A percentile compares a stretch with the other conserved stretches of the same genome.
These are phyloP conservation scores for Dendrolimus punctatus DNA, from an alignment of 1,140 invertebrate species.

Conservation along the genomic window DNA sequence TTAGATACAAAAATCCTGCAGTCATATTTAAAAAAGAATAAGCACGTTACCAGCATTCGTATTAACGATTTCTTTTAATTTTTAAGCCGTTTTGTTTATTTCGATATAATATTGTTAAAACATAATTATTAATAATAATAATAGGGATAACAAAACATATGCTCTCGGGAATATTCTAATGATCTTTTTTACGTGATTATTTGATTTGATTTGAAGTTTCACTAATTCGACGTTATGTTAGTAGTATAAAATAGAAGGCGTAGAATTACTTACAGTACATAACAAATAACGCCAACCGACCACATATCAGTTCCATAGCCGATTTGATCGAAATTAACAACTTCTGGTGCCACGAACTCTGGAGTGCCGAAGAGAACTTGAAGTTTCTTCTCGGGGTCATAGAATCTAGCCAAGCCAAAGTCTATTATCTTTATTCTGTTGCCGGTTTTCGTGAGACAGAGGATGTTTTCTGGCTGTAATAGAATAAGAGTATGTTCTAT, in stretches of 20 bases:
- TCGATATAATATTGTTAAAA: no score
- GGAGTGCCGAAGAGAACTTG: conserved; percentile 97
- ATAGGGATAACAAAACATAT: no score
- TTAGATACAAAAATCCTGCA: no score
- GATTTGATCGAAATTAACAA: conserved; percentile 98
- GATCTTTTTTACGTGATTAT: no score
- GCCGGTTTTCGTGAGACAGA: conserved; percentile 94
- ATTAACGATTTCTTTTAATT: no score
- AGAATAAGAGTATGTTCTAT: conserved; percentile 4
- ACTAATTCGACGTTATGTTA: no score
- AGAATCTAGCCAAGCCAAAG: conserved; percentile 95
- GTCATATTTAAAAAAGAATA: no score
- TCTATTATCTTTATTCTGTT: conserved; percentile 99
- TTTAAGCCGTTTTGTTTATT: no score
- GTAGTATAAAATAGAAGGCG: background rate
- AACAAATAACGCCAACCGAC: conserved; percentile 97
- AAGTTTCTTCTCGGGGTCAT: conserved; percentile 92
- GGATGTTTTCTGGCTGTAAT: conserved; percentile 95
- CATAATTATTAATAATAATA: no score
- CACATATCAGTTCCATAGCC: conserved; percentile 97
- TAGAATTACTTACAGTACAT: conserved; percentile 91
- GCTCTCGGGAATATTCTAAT: no score
- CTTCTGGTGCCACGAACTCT: conserved; percentile 98
- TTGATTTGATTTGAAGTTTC: no score
- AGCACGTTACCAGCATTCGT: no score